Conservation (phyloP, 2,888 invertebrate species). For the Ophraella communa region DNA sequence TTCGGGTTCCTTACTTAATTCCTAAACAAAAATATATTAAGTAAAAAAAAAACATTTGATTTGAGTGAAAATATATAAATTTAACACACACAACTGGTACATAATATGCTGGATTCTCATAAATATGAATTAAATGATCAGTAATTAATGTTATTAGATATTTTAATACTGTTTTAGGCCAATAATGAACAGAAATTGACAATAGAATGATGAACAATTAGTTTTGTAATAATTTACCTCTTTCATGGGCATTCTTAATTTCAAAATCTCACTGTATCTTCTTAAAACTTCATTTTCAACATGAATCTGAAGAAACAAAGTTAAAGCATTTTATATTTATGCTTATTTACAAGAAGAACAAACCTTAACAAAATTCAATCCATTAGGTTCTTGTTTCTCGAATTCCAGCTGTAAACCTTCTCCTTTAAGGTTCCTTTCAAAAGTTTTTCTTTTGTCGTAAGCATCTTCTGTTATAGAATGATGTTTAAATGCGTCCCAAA, state of each 20-base stretch:
- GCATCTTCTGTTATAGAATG: slow-evolving; percentile 60
- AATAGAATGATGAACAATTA: too few relatives aligned
- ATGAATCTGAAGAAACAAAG: slow-evolving; percentile 71
- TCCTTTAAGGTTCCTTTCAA: slow-evolving; percentile 73
- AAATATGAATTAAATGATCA: too few relatives aligned
- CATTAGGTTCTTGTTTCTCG: slow-evolving; percentile 70
- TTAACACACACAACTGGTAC: too few relatives aligned
- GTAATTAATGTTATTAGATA: too few relatives aligned
- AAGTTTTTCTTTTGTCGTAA: slow-evolving; percentile 65
- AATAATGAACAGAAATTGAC: too few relatives aligned
- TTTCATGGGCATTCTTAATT: slow-evolving; percentile 93
- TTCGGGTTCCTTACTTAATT: slow-evolving; percentile 68
- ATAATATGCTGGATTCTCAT: too few relatives aligned
- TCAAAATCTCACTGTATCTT: slow-evolving; percentile 89
- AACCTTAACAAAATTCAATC: slow-evolving; percentile 82
- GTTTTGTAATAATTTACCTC: slow-evolving; percentile 63
- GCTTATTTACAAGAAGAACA: background rate
- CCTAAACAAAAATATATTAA: slow-evolving; percentile 60
- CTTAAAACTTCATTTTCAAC: slow-evolving; percentile 82
- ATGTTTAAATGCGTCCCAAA: slow-evolving; percentile 71
- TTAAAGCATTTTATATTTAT: background rate
- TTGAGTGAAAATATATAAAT: too few relatives aligned
- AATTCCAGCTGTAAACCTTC: slow-evolving; percentile 80
- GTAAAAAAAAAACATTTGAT: slow-evolving; percentile 20
- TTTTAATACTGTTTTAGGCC: too few relatives aligned